These are phyloP conservation scores for Conchocele bisecta DNA, from an alignment of 2,888 invertebrate genomes.

Conservation along the genomic window DNA sequence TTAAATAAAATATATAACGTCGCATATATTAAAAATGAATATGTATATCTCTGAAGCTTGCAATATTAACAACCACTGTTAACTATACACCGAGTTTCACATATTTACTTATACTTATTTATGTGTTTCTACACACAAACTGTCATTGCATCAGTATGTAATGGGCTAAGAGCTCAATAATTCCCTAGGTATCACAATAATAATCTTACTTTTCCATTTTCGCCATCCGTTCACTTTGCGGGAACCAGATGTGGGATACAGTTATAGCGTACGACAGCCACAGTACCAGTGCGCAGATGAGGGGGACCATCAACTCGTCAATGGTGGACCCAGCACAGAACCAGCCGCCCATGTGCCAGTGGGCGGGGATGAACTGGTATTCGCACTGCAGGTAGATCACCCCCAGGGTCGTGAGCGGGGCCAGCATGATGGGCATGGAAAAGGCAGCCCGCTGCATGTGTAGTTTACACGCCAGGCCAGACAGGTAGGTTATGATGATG, in stretches of 20 bases:
- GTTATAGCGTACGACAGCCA: constrained; percentile 98
- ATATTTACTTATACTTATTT: too few species aligned
- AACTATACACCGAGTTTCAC: too few species aligned
- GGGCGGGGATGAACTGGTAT: constrained; percentile 68
- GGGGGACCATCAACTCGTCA: constrained; percentile 58
- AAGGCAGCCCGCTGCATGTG: constrained; percentile 84
- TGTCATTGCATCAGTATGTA: too few species aligned
- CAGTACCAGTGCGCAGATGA: constrained; percentile 85
- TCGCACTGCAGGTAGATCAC: constrained; percentile 71
- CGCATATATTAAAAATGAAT: too few species aligned
- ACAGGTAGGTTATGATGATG: constrained; percentile 81
- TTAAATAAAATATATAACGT: too few species aligned
- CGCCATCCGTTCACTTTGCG: constrained; percentile 97
- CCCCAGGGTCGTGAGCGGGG: constrained; percentile 77
- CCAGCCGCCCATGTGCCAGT: constrained; percentile 75
- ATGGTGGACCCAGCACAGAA: constrained; percentile 59
- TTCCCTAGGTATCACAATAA: not conserved
- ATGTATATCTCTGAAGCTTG: too few species aligned
- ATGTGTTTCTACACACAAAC: too few species aligned
- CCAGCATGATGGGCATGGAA: constrained; percentile 82
- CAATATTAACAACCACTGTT: too few species aligned
- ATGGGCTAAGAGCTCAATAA: not conserved
- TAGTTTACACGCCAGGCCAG: constrained; percentile 84
- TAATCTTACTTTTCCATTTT: constrained; percentile 91
- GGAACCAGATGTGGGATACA: constrained; percentile 98